A percentile compares a stretch with the other conserved stretches of the same genome.
phyloP scores from a whole-genome alignment of 1,140 invertebrate species.

The Dendrolimus kikuchii region DNA sequence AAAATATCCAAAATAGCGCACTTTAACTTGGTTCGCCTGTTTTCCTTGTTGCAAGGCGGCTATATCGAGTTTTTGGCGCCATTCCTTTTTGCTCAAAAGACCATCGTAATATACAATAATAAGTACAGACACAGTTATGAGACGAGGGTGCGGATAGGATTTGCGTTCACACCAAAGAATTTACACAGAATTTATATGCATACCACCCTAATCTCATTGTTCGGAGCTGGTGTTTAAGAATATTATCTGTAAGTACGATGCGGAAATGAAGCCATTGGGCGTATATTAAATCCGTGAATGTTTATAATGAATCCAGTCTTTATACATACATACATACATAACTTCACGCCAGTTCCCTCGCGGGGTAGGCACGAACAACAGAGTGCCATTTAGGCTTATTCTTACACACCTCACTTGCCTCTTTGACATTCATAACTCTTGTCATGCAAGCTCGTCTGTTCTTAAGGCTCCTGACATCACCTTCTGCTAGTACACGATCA shows the following conservation, averaged over 20 bases:
- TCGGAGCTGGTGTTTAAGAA: not conserved
- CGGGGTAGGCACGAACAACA: too few relatives aligned
- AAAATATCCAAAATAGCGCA: constrained; percentile 12
- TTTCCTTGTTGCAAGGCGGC: constrained; percentile 24
- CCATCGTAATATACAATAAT: constrained; percentile 12
- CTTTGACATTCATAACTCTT: too few relatives aligned
- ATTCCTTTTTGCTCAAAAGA: constrained; percentile 21
- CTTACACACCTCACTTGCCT: too few relatives aligned
- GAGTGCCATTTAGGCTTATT: too few relatives aligned
- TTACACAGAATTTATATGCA: constrained; percentile 11
- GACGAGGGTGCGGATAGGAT: constrained; percentile 8
- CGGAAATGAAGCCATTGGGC: not conserved
- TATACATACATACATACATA: too few relatives aligned
- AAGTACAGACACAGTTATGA: constrained; percentile 12
- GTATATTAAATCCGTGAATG: too few relatives aligned
- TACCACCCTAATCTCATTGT: constrained; percentile 12
- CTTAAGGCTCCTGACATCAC: too few relatives aligned
- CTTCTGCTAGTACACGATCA: too few relatives aligned
- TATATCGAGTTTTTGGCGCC: constrained; percentile 29
- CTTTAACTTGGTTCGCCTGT: constrained; percentile 26
- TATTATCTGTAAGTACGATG: not conserved
- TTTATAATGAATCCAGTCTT: too few relatives aligned
- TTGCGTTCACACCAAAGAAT: constrained; percentile 5
- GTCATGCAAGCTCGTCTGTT: too few relatives aligned
- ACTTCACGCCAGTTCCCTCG: too few relatives aligned